These are phyloP conservation scores for Priocnemis perturbator DNA, from an alignment of 2,888 invertebrate genomes.

Conservation along the genomic window DNA sequence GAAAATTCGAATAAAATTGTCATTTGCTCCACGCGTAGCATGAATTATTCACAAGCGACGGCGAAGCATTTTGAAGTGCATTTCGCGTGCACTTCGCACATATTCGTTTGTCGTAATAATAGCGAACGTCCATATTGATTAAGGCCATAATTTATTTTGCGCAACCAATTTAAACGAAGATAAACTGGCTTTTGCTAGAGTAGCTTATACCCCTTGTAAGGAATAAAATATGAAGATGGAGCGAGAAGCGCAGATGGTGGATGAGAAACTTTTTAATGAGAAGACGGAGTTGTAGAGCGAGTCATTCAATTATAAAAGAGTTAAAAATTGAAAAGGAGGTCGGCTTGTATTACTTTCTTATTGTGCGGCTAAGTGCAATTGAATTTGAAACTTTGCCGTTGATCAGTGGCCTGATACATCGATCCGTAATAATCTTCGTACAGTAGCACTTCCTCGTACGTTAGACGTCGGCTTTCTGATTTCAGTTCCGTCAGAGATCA, in stretches of 20 bases:
- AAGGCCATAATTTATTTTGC: no score
- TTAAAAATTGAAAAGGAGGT: conserved; percentile 46
- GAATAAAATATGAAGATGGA: conserved; percentile 55
- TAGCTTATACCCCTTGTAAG: conserved; percentile 39
- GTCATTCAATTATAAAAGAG: conserved; percentile 51
- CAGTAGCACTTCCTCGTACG: not conserved
- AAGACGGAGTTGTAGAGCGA: conserved; percentile 34
- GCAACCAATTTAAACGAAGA: conserved; percentile 42
- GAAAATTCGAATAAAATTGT: no score
- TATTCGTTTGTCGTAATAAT: no score
- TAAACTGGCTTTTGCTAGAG: conserved; percentile 39
- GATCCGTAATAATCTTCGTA: not conserved
- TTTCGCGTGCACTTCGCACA: no score
- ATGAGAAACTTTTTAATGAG: conserved; percentile 55
- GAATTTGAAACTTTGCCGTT: conserved; percentile 2
- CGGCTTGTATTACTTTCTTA: conserved; percentile 29
- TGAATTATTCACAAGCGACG: no score
- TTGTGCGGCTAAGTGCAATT: conserved; percentile 30
- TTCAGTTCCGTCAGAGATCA: not conserved
- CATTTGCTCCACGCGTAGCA: no score
- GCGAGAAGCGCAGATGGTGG: conserved; percentile 46
- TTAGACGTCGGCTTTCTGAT: not conserved
- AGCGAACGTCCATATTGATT: no score
- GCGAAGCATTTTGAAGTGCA: no score
- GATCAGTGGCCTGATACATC: not conserved